Evolutionary conservation across 2,888 invertebrate species (phyloP), one percentile per base, ranked within the genome.

Genomic region (Phalera bucephala): DNA sequence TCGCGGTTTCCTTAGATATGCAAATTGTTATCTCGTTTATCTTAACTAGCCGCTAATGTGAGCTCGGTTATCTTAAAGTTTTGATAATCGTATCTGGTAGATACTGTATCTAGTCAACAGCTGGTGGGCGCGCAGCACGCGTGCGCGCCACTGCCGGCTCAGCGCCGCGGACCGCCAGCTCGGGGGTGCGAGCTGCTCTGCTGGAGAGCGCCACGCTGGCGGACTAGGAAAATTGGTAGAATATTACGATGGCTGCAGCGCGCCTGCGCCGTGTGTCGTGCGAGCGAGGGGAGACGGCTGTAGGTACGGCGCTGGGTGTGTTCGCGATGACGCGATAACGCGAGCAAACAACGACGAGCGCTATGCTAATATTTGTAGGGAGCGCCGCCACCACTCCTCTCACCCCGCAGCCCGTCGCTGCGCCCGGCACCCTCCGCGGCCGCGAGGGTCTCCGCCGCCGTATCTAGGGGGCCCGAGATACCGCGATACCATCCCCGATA

Each of bases 21-120:
- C 84, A 80, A 84, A 85, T 73, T 73, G 85, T 86, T 88, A 88
- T 88, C 88, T 86, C 64, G 59, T 81, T 84, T 88, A 88, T 88
- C 86, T 87, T 80, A 87, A 87, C 85, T 83, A 85, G 77, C 72
- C 65, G 86, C 72, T 86, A 86, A 87, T 86, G 78, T 80, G 80
- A 70, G 75, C 68, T 61, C 60, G 75, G 82, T 78, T 87, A 87
- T 86, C 86, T 86, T 73, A 76, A 68, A 72, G 72, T 72, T 72
- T 65, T 75, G 86, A 85, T 86, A 83, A 79, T 81, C 80, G 77
- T 82, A 83, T 81, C 84, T 80, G 68, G 64, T 70, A 79, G 83
- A 82, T 84, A 84, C 72, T 62, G 70, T 80, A 81, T 79, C 80
- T 80, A 71, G 65, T 51, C 33, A 65, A 62, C 71, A 70, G 74